A percentile compares a stretch with the other conserved stretches of the same genome.
Evolutionary conservation across 1,140 invertebrate genomes (phyloP).

Genomic region (Heliconius hewitsoni): DNA sequence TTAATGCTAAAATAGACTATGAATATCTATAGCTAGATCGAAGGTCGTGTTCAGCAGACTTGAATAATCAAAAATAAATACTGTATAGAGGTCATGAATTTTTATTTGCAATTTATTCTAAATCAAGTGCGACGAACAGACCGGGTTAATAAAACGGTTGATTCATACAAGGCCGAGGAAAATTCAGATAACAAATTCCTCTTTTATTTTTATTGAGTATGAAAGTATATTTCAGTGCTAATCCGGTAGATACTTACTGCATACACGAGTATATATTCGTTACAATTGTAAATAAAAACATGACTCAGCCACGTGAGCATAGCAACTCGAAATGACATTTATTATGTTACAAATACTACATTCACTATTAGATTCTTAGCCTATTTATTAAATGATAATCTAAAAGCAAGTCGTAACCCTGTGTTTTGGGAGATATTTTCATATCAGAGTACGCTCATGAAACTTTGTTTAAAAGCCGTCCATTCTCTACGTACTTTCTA

Average conservation of each 20-base stretch:
- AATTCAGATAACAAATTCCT: slow-evolving; percentile 22
- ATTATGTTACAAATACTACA: background rate
- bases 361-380: background rate
- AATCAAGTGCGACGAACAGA: slow-evolving; percentile 38
- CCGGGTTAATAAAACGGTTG: slow-evolving; percentile 35
- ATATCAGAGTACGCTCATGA: no score
- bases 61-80: slow-evolving; percentile 16
- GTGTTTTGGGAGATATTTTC: background rate
- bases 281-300: slow-evolving; percentile 4
- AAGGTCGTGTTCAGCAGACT: slow-evolving; percentile 10
- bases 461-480: no score
- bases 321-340: slow-evolving; percentile 11
- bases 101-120: slow-evolving; percentile 40
- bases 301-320: background rate
- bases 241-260: background rate
- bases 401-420: background rate
- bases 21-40: no score
- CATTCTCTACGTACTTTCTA: no score
- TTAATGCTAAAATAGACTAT: background rate
- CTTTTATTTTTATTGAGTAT: slow-evolving; percentile 25
- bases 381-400: background rate
- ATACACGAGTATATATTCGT: background rate
- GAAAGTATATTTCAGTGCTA: slow-evolving; percentile 7
- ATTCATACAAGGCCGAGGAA: slow-evolving; percentile 38
- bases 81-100: slow-evolving; percentile 44